Evolutionary conservation across 2,888 invertebrate genomes (phyloP), one percentile per base, ranked within the genome.

Genomic region (Fragum sueziense): DNA sequence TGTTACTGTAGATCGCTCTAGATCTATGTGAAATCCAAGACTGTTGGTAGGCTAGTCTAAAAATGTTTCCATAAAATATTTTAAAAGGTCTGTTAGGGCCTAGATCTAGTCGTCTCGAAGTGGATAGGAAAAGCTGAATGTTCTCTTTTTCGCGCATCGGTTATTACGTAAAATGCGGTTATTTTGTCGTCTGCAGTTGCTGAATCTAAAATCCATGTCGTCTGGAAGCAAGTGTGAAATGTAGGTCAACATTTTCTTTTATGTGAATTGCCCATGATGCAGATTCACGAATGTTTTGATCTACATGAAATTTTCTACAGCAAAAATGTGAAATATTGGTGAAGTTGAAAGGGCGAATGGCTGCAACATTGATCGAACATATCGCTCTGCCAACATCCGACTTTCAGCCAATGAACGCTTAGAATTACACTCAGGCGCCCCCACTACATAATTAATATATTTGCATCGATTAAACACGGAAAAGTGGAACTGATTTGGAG

Each of bases 401-500:
- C 2, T 57, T 59, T 57, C 74, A 57, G 37, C 52, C 62, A 74
- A 74, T 68, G 68, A 68, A 74, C 37, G 68, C 57, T 67, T 14
- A 54, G 74, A 31, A 74, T 74, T 74, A 59, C 41, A 65, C 74
- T 68, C 74, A 74, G 74, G 68, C 57, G 61, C 69, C 78, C 72
- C 37, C 41, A 54, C 70, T 27, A 75, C 71, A 82, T 78, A 78
- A 82, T 82, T 82, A 82, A 82, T 82, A 82, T 75, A 84, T 84
- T 81, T 81, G 84, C 84, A 84, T 84, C 80, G 71, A 84, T 84
- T 84, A 80, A 62, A 62, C 65, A 33, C 78, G 82, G 54, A 67
- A 59, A 52, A 20, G 52, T 14, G 62, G 67, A 57, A 75, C 75
- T 78, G 78, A 78, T 78, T 82, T 75, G 78, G 78, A 75, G 70